Conservation (phyloP, 2,797 vertebrate genomes). For the Podarcis lilfordi region DNA sequence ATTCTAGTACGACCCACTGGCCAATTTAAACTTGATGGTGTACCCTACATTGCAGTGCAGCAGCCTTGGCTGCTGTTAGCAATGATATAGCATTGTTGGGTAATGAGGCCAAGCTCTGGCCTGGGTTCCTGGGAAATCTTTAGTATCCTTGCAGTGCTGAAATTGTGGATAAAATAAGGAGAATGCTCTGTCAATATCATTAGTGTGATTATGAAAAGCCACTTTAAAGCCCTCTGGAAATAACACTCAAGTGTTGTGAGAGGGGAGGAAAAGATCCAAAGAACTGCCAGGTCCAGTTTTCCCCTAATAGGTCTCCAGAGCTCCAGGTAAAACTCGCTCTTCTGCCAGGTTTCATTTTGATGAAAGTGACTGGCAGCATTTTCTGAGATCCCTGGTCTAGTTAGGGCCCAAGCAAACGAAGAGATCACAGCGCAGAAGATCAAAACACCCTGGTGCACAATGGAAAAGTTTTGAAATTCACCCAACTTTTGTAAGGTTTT, state of each 20-base stretch:
- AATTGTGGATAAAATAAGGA: background rate
- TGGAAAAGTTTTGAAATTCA: slow-evolving; percentile 12
- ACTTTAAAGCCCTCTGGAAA: background rate
- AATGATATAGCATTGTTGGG: slow-evolving; percentile 6
- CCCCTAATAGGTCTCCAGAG: slow-evolving; percentile 2
- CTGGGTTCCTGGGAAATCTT: slow-evolving; percentile 1
- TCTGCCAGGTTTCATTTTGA: slow-evolving; percentile 31
- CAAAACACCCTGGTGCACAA: background rate
- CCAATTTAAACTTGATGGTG: background rate
- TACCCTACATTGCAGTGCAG: background rate
- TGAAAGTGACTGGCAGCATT: slow-evolving; percentile 8
- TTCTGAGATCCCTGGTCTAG: slow-evolving; percentile 2
- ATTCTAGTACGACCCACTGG: background rate
- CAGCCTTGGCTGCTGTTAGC: background rate
- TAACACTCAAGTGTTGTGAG: background rate
- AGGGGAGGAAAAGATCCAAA: background rate
- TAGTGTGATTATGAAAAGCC: background rate
- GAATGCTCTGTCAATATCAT: background rate
- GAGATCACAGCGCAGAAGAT: slow-evolving; percentile 31
- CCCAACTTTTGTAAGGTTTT: slow-evolving; percentile 11
- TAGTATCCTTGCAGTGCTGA: background rate
- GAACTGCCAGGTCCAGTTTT: background rate
- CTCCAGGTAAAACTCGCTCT: background rate
- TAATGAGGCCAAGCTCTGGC: background rate
- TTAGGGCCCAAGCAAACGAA: slow-evolving; percentile 10